A percentile compares a stretch with the other conserved stretches of the same genome.
Evolutionary conservation across 2,113 vertebrate genomes (phyloP).

Genomic region (Ellobius talpinus): DNA sequence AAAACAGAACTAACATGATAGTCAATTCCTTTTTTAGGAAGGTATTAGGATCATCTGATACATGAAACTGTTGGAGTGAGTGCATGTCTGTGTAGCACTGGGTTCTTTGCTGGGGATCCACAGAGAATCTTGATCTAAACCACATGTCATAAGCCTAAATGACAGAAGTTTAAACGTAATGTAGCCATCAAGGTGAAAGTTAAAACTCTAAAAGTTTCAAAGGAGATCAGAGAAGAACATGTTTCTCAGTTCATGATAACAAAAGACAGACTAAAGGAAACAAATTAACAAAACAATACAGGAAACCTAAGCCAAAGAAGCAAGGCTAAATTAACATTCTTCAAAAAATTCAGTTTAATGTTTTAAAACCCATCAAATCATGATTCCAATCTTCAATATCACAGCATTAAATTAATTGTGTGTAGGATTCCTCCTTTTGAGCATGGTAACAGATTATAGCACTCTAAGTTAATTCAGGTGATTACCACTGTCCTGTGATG

Average conservation of each 20-base stretch:
- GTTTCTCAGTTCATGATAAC: neutral
- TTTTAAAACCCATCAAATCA: constrained; percentile 14
- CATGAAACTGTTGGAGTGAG: neutral
- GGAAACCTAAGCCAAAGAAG: neutral
- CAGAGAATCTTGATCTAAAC: neutral
- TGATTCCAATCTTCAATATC: neutral
- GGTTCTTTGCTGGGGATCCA: neutral
- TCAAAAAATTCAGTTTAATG: neutral
- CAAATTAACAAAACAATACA: neutral
- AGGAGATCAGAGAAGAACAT: neutral
- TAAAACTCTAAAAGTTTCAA: neutral
- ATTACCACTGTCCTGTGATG: constrained; percentile 55
- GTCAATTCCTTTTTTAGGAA: neutral
- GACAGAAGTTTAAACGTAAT: neutral
- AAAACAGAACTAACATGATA: neutral
- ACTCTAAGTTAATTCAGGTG: neutral
- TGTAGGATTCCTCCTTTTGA: neutral
- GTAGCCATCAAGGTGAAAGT: neutral
- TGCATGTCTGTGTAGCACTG: neutral
- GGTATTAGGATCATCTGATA: neutral
- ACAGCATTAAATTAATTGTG: neutral
- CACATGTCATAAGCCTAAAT: neutral
- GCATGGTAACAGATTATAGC: neutral
- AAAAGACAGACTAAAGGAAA: neutral
- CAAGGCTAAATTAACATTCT: neutral